Conservation (phyloP, 2,888 invertebrate species). For the Himalopsyche japonica region DNA sequence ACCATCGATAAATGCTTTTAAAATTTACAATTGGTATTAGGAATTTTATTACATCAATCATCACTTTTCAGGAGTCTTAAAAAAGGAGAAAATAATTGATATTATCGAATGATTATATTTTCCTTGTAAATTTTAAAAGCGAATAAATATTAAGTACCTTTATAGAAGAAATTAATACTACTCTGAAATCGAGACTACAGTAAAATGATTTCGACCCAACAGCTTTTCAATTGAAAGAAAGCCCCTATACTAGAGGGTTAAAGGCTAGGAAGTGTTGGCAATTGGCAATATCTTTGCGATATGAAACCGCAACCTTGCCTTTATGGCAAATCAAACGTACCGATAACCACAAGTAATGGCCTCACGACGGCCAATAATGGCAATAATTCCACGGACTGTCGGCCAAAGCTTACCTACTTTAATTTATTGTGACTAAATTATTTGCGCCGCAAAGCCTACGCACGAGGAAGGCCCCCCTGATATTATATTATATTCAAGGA, state of each 20-base stretch:
- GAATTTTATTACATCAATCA: too few relatives aligned
- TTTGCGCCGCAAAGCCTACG: neutral
- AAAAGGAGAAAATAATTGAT: too few relatives aligned
- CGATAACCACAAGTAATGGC: constrained; percentile 3
- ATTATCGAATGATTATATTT: too few relatives aligned
- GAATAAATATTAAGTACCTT: too few relatives aligned
- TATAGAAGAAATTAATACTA: too few relatives aligned
- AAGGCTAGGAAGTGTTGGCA: neutral
- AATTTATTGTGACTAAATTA: neutral
- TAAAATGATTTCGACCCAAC: neutral
- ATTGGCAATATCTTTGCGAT: neutral
- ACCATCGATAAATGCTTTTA: too few relatives aligned
- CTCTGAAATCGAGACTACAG: too few relatives aligned
- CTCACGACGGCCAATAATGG: neutral
- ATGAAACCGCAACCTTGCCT: neutral
- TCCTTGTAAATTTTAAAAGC: too few relatives aligned
- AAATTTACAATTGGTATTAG: too few relatives aligned
- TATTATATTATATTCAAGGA: neutral
- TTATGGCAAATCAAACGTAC: neutral
- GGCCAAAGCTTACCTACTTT: neutral
- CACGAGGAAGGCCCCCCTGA: neutral
- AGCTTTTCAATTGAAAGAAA: neutral
- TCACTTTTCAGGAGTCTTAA: too few relatives aligned
- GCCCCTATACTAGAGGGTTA: neutral
- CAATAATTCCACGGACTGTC: constrained; percentile 1